Conservation (phyloP, 2,888 invertebrate genomes). For the Rhagonycha fulva region DNA sequence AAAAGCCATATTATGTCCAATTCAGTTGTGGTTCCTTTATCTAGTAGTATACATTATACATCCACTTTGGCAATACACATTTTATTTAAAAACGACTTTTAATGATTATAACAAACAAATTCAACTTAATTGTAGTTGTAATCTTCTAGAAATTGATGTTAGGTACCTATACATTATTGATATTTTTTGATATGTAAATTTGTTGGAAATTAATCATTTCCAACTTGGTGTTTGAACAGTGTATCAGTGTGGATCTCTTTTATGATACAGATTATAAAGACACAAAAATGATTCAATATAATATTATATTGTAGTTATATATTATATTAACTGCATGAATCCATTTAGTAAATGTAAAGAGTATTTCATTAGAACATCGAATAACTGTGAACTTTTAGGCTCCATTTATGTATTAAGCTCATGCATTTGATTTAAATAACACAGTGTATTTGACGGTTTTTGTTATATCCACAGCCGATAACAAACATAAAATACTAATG, state of each 20-base stretch:
- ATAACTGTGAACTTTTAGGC: conserved; percentile 10
- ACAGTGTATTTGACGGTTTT: conserved; percentile 32
- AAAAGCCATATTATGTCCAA: too few species aligned
- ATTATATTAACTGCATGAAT: not conserved
- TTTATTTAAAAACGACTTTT: not conserved
- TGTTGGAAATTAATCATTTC: too few species aligned
- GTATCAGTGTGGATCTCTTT: not conserved
- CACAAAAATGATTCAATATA: not conserved
- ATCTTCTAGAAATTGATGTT: not conserved
- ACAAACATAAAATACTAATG: conserved; percentile 11
- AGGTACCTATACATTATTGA: not conserved
- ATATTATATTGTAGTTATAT: too few species aligned
- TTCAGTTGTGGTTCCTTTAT: too few species aligned
- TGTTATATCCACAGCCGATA: conserved; percentile 29
- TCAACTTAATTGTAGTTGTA: not conserved
- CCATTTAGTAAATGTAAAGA: not conserved
- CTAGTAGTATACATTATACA: too few species aligned
- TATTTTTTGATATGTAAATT: not conserved
- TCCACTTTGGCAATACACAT: not conserved
- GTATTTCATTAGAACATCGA: conserved; percentile 4
- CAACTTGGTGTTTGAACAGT: too few species aligned
- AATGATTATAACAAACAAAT: too few species aligned
- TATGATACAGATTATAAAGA: not conserved
- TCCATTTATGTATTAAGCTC: conserved; percentile 8
- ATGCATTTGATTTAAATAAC: conserved; percentile 23